Evolutionary conservation across 1,140 invertebrate genomes (phyloP).

Genomic region (Pygmarrhopalites habei): DNA sequence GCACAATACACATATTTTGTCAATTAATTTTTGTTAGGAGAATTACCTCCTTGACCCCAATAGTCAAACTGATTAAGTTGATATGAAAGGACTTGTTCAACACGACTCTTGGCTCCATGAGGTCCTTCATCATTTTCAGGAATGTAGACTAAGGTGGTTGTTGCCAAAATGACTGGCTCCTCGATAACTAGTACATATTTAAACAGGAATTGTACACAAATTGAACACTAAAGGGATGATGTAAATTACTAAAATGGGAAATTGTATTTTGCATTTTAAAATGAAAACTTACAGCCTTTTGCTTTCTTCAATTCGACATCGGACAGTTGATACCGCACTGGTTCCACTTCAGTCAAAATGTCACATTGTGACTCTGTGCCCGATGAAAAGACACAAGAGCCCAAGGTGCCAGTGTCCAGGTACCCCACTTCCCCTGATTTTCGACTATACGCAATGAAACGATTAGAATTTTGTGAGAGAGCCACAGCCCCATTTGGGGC

Average conservation of each 20-base stretch:
- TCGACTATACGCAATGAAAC: conserved; percentile 27
- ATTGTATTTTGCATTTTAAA: too few species aligned
- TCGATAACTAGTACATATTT: too few species aligned
- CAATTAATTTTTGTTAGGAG: too few species aligned
- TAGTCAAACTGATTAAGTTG: conserved; percentile 26
- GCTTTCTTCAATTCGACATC: conserved; percentile 30
- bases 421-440: conserved; percentile 27
- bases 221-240: too few species aligned
- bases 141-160: not conserved
- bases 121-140: conserved; percentile 14
- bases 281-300: too few species aligned
- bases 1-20: too few species aligned
- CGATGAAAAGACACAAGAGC: conserved; percentile 24
- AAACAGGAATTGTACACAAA: too few species aligned
- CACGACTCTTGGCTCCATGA: conserved; percentile 14
- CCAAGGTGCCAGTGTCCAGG: conserved; percentile 22
- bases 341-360: conserved; percentile 34
- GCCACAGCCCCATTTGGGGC: conserved; percentile 30
- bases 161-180: conserved; percentile 28
- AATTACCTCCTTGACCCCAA: conserved; percentile 34
- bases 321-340: conserved; percentile 30
- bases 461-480: conserved; percentile 23
- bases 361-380: conserved; percentile 17
- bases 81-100: conserved; percentile 34
- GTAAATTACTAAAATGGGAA: too few species aligned